phyloP scores from a whole-genome alignment of 2,888 invertebrate species.

The Andrena camellia region DNA sequence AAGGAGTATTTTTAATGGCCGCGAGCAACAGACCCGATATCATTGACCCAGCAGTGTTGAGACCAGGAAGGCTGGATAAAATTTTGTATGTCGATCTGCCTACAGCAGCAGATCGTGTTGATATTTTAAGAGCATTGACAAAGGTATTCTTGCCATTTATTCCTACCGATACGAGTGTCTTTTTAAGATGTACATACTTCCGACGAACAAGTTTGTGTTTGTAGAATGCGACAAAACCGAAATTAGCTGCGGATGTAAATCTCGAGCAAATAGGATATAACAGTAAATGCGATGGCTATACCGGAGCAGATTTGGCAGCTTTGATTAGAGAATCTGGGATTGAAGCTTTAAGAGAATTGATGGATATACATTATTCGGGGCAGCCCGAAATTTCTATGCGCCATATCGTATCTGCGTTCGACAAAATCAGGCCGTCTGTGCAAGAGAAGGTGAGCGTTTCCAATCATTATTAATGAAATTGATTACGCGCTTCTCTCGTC shows the following conservation, averaged over 20 bases:
- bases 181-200: background rate
- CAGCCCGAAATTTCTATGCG: slow-evolving; percentile 86
- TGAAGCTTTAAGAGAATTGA: slow-evolving; percentile 91
- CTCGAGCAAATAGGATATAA: slow-evolving; percentile 90
- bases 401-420: slow-evolving; percentile 92
- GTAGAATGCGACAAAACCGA: slow-evolving; percentile 93
- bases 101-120: slow-evolving; percentile 90
- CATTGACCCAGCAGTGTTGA: slow-evolving; percentile 96
- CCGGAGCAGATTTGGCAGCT: slow-evolving; percentile 97
- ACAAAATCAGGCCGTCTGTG: slow-evolving; percentile 95
- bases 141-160: slow-evolving; percentile 87
- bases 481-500: background rate
- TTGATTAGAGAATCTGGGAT: slow-evolving; percentile 95
- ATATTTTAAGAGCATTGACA: slow-evolving; percentile 95
- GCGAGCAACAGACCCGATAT: slow-evolving; percentile 99
- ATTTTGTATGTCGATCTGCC: slow-evolving; percentile 97
- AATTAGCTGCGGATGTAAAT: slow-evolving; percentile 91
- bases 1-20: slow-evolving; percentile 97
- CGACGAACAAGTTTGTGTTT: slow-evolving; percentile 57
- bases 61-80: slow-evolving; percentile 96
- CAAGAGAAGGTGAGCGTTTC: slow-evolving; percentile 88
- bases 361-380: slow-evolving; percentile 86
- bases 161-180: background rate
- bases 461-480: background rate
- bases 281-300: slow-evolving; percentile 91